These are phyloP conservation scores for Tenthredo scrophulariae DNA, from an alignment of 2,888 invertebrate species.

Conservation along the genomic window DNA sequence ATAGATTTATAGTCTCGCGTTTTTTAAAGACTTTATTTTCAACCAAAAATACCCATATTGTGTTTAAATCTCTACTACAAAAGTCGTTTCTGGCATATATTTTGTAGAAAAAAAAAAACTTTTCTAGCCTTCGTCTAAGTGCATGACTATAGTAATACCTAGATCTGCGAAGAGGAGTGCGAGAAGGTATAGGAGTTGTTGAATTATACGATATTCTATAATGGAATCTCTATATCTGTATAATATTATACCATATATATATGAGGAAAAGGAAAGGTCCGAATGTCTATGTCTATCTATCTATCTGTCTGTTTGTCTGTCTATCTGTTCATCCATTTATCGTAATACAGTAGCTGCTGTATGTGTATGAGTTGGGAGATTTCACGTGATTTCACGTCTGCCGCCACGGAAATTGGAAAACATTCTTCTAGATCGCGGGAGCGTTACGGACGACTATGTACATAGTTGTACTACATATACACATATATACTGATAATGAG, in stretches of 20 bases:
- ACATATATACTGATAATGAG: not conserved
- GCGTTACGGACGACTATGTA: slow-evolving; percentile 31
- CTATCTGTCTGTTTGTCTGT: not conserved
- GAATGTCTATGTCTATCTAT: not conserved
- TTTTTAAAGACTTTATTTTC: too few relatives aligned
- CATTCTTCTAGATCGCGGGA: slow-evolving; percentile 42
- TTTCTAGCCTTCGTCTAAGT: not conserved
- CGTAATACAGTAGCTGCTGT: not conserved
- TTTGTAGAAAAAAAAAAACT: not conserved
- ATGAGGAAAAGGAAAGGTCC: slow-evolving; percentile 27
- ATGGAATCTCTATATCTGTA: not conserved
- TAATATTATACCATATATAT: slow-evolving; percentile 9
- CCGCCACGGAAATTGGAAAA: slow-evolving; percentile 67
- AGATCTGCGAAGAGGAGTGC: too few relatives aligned
- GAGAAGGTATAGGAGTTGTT: not conserved
- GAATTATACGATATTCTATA: not conserved
- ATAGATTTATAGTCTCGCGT: too few relatives aligned
- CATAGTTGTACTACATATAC: not conserved
- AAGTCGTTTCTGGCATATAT: slow-evolving; percentile 23
- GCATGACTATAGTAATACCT: not conserved
- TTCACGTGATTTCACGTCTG: slow-evolving; percentile 68
- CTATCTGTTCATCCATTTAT: not conserved
- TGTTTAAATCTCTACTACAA: too few relatives aligned
- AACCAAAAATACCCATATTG: too few relatives aligned
- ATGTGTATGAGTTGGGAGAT: slow-evolving; percentile 16